Percentiles rank a stretch among this genome's conserved stretches.
Evolutionary conservation across 2,888 invertebrate species (phyloP).

Genomic region (Notodonta dromedarius): DNA sequence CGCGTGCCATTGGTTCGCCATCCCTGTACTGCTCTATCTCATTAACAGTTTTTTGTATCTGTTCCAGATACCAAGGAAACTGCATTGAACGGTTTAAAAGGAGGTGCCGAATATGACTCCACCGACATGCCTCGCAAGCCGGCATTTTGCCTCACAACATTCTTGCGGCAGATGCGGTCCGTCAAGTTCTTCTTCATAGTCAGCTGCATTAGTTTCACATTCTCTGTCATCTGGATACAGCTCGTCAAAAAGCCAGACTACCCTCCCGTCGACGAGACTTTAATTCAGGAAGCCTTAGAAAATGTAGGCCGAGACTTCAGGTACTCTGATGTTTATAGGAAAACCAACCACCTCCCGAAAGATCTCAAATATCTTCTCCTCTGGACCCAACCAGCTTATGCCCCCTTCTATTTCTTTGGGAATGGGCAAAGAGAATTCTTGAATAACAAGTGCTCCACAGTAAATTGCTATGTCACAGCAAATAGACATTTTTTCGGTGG

Average conservation of each 20-base stretch:
- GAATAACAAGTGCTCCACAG: slow-evolving; percentile 60
- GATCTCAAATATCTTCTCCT: slow-evolving; percentile 66
- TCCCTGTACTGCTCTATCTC: no score
- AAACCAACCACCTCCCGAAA: slow-evolving; percentile 49
- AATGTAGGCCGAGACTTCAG: slow-evolving; percentile 61
- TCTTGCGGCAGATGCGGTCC: slow-evolving; percentile 49
- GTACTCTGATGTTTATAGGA: slow-evolving; percentile 64
- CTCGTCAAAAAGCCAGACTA: slow-evolving; percentile 35
- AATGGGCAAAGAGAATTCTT: slow-evolving; percentile 57
- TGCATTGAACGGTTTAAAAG: background rate
- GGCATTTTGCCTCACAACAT: slow-evolving; percentile 26
- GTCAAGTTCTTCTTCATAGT: slow-evolving; percentile 54
- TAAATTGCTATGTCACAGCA: slow-evolving; percentile 67
- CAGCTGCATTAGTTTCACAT: slow-evolving; percentile 48
- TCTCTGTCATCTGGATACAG: slow-evolving; percentile 58
- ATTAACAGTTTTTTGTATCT: background rate
- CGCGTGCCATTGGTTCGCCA: no score
- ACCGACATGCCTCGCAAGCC: slow-evolving; percentile 42
- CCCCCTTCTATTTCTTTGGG: slow-evolving; percentile 59
- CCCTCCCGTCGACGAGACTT: slow-evolving; percentile 33
- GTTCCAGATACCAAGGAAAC: slow-evolving; percentile 26
- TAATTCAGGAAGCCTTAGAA: slow-evolving; percentile 59
- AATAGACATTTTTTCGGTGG: slow-evolving; percentile 43
- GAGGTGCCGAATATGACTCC: slow-evolving; percentile 49
- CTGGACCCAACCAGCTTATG: slow-evolving; percentile 59